Evolutionary conservation across 2,113 vertebrate genomes (phyloP).

Genomic region (Tupaia tana): DNA sequence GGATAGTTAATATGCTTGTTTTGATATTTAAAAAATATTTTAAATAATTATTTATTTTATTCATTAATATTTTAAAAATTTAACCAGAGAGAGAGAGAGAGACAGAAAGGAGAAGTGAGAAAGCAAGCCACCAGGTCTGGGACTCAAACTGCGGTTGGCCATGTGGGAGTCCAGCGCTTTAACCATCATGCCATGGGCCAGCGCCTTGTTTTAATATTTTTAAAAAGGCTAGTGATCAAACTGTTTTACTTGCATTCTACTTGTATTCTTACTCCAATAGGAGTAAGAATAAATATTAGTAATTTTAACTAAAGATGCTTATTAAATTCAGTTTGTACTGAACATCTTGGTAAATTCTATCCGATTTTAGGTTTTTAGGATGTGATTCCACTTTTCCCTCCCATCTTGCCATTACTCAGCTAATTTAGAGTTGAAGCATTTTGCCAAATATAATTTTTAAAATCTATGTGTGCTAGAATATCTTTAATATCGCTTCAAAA

Average conservation of each 20-base stretch:
- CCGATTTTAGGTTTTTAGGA: slow-evolving; percentile 10
- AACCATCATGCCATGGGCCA: no score
- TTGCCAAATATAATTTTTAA: slow-evolving; percentile 15
- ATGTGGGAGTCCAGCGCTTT: no score
- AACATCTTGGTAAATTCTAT: background rate
- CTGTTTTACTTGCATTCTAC: background rate
- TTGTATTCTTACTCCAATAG: background rate
- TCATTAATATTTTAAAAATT: no score
- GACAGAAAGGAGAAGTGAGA: no score
- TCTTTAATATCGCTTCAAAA: slow-evolving; percentile 50
- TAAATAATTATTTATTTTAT: no score
- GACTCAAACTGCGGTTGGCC: no score
- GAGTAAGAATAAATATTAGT: background rate
- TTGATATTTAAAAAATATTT: background rate
- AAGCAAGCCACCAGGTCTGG: no score
- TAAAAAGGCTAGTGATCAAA: background rate
- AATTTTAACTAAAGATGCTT: slow-evolving; percentile 20
- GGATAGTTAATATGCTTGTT: background rate
- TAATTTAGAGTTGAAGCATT: background rate
- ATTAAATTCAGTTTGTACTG: background rate
- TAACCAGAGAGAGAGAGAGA: no score
- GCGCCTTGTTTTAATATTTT: background rate
- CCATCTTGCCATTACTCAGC: background rate
- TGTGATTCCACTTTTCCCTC: background rate
- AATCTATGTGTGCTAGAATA: background rate